Evolutionary conservation across 2,797 vertebrate species (phyloP).

Genomic region (Halcyon leucocephala): DNA sequence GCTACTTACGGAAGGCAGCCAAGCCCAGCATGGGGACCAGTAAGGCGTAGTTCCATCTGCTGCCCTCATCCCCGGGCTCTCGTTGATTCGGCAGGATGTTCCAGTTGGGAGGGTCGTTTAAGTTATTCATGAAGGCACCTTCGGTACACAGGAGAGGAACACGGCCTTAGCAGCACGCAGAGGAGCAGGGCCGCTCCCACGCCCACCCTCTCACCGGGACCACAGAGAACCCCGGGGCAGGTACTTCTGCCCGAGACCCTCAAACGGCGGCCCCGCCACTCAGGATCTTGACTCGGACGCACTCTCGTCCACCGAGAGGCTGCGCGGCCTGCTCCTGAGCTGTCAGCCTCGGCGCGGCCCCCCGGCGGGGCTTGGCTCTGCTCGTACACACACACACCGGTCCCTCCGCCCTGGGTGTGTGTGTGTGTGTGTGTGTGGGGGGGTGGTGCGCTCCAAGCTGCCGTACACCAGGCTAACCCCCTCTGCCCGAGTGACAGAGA

Average conservation of each 20-base stretch:
- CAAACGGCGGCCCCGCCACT: neutral
- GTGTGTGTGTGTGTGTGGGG: too few species aligned
- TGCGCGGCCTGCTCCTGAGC: neutral
- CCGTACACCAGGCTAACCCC: neutral
- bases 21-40: constrained; percentile 95
- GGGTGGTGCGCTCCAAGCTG: neutral
- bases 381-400: fast-evolving
- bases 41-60: constrained; percentile 95
- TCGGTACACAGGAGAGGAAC: neutral
- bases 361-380: neutral
- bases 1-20: constrained; percentile 88
- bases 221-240: fast-evolving
- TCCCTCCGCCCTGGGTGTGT: neutral
- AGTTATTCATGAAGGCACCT: constrained; percentile 92
- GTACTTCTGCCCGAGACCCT: neutral
- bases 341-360: neutral
- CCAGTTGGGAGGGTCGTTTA: constrained; percentile 95
- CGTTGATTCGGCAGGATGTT: constrained; percentile 90
- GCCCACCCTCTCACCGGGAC: neutral
- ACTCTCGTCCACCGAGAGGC: neutral
- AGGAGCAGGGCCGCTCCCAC: neutral
- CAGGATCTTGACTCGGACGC: neutral
- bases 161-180: neutral
- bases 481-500: neutral
- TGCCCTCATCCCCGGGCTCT: constrained; percentile 85